Conservation (phyloP, 1,140 invertebrate species). For the Cydia strobilella region DNA sequence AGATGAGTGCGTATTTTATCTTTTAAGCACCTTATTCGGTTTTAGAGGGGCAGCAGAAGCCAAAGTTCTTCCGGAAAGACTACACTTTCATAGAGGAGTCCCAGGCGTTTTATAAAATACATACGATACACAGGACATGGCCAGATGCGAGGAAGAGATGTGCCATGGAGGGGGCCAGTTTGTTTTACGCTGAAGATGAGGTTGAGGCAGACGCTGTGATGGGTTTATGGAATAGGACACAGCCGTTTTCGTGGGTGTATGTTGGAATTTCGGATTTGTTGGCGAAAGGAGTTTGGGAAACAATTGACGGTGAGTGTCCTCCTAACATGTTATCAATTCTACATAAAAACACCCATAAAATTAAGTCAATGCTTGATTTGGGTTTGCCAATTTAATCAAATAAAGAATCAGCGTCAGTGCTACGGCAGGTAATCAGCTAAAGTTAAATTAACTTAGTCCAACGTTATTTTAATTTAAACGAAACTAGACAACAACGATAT, state of each 20-base stretch:
- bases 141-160: constrained; percentile 54
- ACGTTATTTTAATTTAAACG: too few relatives aligned
- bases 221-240: constrained; percentile 53
- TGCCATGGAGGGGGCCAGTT: constrained; percentile 53
- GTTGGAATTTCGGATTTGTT: constrained; percentile 59
- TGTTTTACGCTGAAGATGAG: constrained; percentile 62
- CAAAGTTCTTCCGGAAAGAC: constrained; percentile 57
- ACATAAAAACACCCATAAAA: not conserved
- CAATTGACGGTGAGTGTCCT: constrained; percentile 45
- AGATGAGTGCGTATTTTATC: not conserved
- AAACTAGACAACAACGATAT: too few relatives aligned
- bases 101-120: constrained; percentile 62
- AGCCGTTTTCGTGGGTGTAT: constrained; percentile 47
- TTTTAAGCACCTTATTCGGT: constrained; percentile 33
- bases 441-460: too few relatives aligned
- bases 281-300: constrained; percentile 59
- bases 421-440: too few relatives aligned
- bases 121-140: constrained; percentile 56
- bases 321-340: not conserved
- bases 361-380: too few relatives aligned
- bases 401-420: too few relatives aligned
- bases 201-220: constrained; percentile 52
- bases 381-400: too few relatives aligned
- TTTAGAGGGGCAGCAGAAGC: constrained; percentile 54
- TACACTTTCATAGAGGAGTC: constrained; percentile 51